phyloP scores from a whole-genome alignment of 2,113 vertebrate genomes.

The Colius striatus region DNA sequence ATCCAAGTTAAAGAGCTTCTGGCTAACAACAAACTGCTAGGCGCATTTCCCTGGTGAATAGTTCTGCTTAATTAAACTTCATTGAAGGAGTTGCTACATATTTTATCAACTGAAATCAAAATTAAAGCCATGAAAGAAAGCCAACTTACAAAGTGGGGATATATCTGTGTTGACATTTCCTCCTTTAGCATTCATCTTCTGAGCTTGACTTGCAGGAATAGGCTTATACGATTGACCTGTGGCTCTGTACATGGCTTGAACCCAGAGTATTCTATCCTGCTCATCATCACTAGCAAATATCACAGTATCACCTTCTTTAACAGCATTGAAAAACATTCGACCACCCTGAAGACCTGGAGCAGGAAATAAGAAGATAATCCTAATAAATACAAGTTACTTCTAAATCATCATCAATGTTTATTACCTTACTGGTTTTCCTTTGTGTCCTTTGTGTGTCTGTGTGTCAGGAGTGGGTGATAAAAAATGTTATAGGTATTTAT shows the following conservation, averaged over 20 bases:
- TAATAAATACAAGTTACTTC: neutral
- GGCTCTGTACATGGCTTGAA: slow-evolving; percentile 96
- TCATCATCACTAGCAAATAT: slow-evolving; percentile 94
- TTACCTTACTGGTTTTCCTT: neutral
- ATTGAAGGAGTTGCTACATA: neutral
- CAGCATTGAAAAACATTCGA: slow-evolving; percentile 91
- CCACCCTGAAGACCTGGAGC: slow-evolving; percentile 91
- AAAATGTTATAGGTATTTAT: neutral
- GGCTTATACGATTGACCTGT: slow-evolving; percentile 97
- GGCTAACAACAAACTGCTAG: slow-evolving; percentile 20
- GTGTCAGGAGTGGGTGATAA: neutral
- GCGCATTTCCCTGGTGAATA: slow-evolving; percentile 10
- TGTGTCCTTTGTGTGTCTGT: neutral
- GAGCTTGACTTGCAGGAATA: slow-evolving; percentile 83
- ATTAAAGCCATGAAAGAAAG: neutral
- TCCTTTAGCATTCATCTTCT: slow-evolving; percentile 86
- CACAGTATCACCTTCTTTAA: slow-evolving; percentile 94
- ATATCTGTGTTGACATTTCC: slow-evolving; percentile 76
- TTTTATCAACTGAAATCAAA: slow-evolving; percentile 11
- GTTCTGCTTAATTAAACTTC: slow-evolving; percentile 43
- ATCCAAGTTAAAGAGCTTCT: slow-evolving; percentile 20
- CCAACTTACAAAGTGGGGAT: slow-evolving; percentile 86
- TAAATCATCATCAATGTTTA: neutral
- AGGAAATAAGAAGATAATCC: neutral
- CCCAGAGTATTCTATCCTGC: slow-evolving; percentile 91